A percentile compares a stretch with the other conserved stretches of the same genome.
Conservation (phyloP, 2,113 vertebrate genomes). For the Oncorhynchus gorbuscha region DNA sequence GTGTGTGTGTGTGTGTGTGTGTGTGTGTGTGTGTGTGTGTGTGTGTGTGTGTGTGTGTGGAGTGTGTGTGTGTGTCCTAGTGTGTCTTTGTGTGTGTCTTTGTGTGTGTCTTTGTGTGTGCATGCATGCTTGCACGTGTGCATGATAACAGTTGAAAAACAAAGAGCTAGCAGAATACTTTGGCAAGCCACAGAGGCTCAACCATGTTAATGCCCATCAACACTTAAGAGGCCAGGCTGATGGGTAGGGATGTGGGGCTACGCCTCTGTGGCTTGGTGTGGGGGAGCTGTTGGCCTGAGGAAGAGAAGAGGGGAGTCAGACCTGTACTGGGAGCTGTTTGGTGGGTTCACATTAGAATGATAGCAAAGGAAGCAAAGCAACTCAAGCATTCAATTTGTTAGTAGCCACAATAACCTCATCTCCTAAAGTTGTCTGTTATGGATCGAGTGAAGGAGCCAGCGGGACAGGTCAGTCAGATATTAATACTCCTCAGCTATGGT, state of each 20-base stretch:
- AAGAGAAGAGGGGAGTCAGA: conserved; percentile 50
- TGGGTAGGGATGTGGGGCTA: conserved; percentile 62
- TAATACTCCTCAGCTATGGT: conserved; percentile 69
- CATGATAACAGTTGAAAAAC: conserved; percentile 17
- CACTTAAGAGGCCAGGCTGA: conserved; percentile 63
- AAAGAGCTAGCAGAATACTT: conserved; percentile 58
- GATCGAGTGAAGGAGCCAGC: conserved; percentile 64
- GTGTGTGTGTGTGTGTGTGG: background rate
- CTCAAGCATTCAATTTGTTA: conserved; percentile 77
- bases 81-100: background rate
- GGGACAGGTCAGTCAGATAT: conserved; percentile 69
- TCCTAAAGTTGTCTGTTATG: conserved; percentile 64
- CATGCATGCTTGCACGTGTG: background rate
- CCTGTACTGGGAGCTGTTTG: conserved; percentile 54
- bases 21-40: no score
- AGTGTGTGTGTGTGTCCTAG: background rate
- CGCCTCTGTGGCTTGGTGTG: conserved; percentile 58
- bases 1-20: background rate
- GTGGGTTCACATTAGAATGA: conserved; percentile 74
- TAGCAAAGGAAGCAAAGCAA: conserved; percentile 67
- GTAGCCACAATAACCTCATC: conserved; percentile 76
- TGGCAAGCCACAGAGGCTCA: conserved; percentile 62
- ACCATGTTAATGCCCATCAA: conserved; percentile 61
- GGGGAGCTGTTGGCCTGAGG: conserved; percentile 1
- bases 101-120: background rate